Evolutionary conservation across 2,113 vertebrate species (phyloP).

Genomic region (Lagopus leucura): DNA sequence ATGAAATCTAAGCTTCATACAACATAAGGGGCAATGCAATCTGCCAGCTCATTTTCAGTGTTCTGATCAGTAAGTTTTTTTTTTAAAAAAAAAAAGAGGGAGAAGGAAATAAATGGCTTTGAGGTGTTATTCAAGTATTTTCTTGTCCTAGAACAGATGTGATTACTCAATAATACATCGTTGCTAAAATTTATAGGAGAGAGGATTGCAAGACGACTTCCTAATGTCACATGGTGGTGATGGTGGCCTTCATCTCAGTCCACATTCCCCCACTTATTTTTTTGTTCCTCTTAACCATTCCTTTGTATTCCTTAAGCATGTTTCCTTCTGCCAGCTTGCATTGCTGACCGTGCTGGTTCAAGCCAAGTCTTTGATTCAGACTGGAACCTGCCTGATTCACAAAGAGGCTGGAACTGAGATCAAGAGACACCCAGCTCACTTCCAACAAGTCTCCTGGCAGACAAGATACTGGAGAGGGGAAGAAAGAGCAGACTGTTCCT

Average conservation of each 20-base stretch:
- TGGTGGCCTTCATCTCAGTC: background rate
- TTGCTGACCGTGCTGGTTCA: background rate
- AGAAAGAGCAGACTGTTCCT: conserved; percentile 39
- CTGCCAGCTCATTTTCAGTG: background rate
- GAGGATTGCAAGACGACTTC: background rate
- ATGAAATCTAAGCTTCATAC: background rate
- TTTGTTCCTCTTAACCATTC: background rate
- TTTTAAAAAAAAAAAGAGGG: background rate
- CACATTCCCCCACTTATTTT: background rate
- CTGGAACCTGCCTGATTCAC: conserved; percentile 30
- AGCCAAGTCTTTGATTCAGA: conserved; percentile 39
- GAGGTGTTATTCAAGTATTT: background rate
- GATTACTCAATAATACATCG: background rate
- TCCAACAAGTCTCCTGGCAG: conserved; percentile 56
- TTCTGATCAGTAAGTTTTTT: background rate
- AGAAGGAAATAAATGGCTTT: background rate
- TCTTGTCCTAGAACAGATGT: background rate
- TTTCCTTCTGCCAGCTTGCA: background rate
- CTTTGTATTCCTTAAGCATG: background rate
- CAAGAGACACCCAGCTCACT: conserved; percentile 36
- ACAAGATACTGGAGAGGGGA: background rate
- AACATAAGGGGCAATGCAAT: background rate
- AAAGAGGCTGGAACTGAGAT: conserved; percentile 43
- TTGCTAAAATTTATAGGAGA: background rate
- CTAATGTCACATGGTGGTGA: background rate